phyloP scores from a whole-genome alignment of 1,140 invertebrate species.

The Riptortus pedestris region DNA sequence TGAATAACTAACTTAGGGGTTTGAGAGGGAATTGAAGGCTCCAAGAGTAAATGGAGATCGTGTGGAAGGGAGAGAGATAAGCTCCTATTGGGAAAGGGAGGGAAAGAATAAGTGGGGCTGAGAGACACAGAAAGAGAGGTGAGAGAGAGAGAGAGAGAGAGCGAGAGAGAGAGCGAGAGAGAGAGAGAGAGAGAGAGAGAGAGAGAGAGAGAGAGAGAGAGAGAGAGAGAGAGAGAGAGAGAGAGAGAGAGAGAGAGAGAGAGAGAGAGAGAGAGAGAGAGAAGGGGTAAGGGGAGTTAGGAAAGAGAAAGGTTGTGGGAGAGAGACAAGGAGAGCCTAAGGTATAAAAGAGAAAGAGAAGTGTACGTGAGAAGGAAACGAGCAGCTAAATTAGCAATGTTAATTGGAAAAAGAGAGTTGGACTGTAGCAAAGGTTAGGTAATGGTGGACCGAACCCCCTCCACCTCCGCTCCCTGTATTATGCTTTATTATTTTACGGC shows the following conservation, averaged over 20 bases:
- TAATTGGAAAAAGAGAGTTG: too few relatives aligned
- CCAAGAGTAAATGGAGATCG: too few relatives aligned
- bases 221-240: constrained; percentile 8
- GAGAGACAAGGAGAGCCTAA: too few relatives aligned
- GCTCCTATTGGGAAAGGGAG: neutral
- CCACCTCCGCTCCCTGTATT: too few relatives aligned
- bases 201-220: constrained; percentile 10
- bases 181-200: constrained; percentile 18
- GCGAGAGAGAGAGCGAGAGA: too few relatives aligned
- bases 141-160: constrained; percentile 5
- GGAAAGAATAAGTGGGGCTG: neutral
- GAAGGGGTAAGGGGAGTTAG: too few relatives aligned
- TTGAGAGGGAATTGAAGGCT: too few relatives aligned
- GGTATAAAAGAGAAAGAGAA: neutral
- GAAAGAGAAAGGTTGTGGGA: neutral
- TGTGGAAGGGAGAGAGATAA: neutral
- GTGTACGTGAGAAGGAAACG: neutral
- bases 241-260: constrained; percentile 8
- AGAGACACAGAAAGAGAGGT: neutral
- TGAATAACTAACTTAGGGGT: too few relatives aligned
- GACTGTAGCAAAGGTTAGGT: too few relatives aligned
- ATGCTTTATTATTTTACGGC: too few relatives aligned
- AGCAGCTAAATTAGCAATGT: constrained; percentile 4
- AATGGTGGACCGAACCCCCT: too few relatives aligned
- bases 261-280: constrained; percentile 10